phyloP scores from a whole-genome alignment of 2,797 vertebrate genomes.

The Pteronotus mesoamericanus region DNA sequence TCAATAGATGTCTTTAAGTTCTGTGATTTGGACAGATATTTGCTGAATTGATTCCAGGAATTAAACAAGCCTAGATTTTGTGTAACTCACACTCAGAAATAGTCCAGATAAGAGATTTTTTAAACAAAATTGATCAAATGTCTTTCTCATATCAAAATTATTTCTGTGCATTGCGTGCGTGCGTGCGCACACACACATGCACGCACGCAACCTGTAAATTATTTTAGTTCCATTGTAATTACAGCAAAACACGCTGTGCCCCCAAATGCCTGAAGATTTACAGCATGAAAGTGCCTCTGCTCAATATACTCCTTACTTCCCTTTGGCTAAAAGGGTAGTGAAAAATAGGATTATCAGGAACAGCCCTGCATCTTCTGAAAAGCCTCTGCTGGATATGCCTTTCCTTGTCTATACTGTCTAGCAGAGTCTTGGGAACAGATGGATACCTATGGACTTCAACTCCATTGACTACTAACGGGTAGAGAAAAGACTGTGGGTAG shows the following conservation, averaged over 20 bases:
- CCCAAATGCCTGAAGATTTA: slow-evolving; percentile 21
- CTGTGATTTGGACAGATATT: background rate
- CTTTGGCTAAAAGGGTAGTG: background rate
- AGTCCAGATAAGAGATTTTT: background rate
- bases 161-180: background rate
- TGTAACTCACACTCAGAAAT: background rate
- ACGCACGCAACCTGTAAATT: background rate
- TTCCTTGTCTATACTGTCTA: background rate
- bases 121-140: background rate
- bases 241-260: background rate
- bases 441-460: background rate
- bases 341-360: background rate
- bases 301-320: background rate
- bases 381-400: background rate
- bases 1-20: slow-evolving; percentile 20
- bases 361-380: background rate
- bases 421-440: background rate
- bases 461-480: background rate
- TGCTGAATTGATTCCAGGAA: slow-evolving; percentile 51
- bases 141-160: slow-evolving; percentile 26
- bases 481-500: background rate
- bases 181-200: background rate
- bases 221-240: slow-evolving; percentile 11
- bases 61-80: slow-evolving; percentile 21
- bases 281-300: background rate